Percentiles rank a stretch among this genome's conserved stretches.
These are phyloP conservation scores for Zelostemma sp. DNA, from an alignment of 1,140 invertebrate species.

Conservation along the genomic window DNA sequence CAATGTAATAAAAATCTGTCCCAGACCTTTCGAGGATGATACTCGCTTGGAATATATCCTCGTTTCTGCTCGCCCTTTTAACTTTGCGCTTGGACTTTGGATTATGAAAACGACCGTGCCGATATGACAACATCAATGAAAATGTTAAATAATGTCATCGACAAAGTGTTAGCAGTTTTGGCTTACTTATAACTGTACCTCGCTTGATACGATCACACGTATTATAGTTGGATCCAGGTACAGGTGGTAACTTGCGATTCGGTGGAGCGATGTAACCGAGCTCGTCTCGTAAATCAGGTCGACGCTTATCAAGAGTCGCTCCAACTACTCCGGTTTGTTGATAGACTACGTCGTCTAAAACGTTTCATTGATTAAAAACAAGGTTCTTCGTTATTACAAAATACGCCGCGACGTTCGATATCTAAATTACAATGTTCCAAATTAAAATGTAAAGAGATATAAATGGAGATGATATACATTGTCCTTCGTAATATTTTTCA, in stretches of 20 bases:
- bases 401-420: no score
- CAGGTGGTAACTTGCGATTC: slow-evolving; percentile 90
- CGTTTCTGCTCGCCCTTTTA: slow-evolving; percentile 27
- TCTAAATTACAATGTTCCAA: no score
- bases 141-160: slow-evolving; percentile 55
- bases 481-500: slow-evolving; percentile 71
- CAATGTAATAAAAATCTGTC: slow-evolving; percentile 26
- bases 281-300: slow-evolving; percentile 87
- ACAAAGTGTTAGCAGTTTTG: slow-evolving; percentile 63
- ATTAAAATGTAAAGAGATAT: slow-evolving; percentile 49
- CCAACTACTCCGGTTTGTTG: slow-evolving; percentile 82
- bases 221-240: slow-evolving; percentile 92
- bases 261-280: slow-evolving; percentile 93
- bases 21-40: slow-evolving; percentile 36
- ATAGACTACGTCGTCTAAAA: slow-evolving; percentile 89
- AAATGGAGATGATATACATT: slow-evolving; percentile 65
- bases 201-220: slow-evolving; percentile 93
- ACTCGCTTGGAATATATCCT: slow-evolving; percentile 22
- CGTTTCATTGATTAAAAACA: slow-evolving; percentile 11
- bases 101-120: slow-evolving; percentile 48
- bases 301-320: slow-evolving; percentile 87
- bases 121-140: slow-evolving; percentile 56
- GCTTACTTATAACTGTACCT: slow-evolving; percentile 91
- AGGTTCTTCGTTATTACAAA: no score
- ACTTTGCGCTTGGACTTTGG: slow-evolving; percentile 25